Evolutionary conservation across 2,113 vertebrate genomes (phyloP).

Genomic region (Notarius lentiginosus): DNA sequence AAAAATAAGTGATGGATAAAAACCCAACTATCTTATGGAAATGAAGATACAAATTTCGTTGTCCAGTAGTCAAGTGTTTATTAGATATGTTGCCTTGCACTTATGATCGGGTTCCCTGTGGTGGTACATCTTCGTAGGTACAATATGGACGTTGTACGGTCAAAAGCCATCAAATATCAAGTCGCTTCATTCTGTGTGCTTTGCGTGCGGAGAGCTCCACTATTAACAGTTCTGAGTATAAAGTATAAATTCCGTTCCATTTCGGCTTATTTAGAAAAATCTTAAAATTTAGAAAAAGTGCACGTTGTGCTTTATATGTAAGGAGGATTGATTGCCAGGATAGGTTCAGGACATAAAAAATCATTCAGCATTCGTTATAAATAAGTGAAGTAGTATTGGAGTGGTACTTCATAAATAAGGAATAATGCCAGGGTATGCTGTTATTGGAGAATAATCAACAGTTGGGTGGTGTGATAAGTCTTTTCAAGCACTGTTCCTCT

Average conservation of each 20-base stretch:
- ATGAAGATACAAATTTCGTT: too few species aligned
- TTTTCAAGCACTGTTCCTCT: neutral
- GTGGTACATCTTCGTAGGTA: too few species aligned
- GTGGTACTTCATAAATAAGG: neutral
- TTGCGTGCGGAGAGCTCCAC: too few species aligned
- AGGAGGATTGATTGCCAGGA: neutral
- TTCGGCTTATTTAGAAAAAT: neutral
- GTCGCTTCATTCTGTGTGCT: too few species aligned
- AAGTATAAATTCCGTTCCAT: neutral
- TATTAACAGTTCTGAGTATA: neutral
- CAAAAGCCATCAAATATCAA: too few species aligned
- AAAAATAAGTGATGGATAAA: too few species aligned
- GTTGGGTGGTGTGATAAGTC: neutral
- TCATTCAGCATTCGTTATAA: neutral
- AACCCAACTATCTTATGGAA: too few species aligned
- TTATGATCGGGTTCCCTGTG: too few species aligned
- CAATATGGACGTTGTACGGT: too few species aligned
- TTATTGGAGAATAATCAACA: neutral
- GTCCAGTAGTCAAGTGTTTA: too few species aligned
- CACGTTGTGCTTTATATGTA: neutral
- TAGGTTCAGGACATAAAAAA: conserved; percentile 1
- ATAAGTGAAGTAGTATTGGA: neutral
- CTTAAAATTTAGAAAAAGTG: neutral
- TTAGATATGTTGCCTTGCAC: too few species aligned
- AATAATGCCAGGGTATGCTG: neutral